These are phyloP conservation scores for Ecdyonurus torrentis DNA, from an alignment of 2,888 invertebrate genomes.

Conservation along the genomic window DNA sequence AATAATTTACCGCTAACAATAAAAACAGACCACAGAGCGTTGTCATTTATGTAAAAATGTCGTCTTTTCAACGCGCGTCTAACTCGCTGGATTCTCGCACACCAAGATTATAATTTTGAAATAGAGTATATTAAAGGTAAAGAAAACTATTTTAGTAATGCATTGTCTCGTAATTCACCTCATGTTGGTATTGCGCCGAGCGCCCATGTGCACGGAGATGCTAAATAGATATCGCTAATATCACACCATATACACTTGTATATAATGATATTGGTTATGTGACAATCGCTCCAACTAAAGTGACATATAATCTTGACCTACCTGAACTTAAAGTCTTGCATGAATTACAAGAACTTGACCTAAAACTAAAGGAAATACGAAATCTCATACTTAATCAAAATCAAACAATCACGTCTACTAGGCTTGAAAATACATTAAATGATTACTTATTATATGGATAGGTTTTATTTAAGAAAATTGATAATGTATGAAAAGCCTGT, in stretches of 20 bases:
- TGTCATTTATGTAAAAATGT: background rate
- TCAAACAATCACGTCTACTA: background rate
- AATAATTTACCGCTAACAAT: background rate
- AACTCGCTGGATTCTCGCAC: background rate
- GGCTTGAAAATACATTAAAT: background rate
- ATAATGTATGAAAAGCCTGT: background rate
- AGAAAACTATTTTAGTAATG: background rate
- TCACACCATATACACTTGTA: background rate
- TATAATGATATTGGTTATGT: background rate
- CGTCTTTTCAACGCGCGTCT: background rate
- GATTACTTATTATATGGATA: background rate
- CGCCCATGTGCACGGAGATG: too few relatives aligned
- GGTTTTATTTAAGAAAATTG: background rate
- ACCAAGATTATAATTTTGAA: background rate
- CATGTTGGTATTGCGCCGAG: background rate
- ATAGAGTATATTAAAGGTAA: background rate
- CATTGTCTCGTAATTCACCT: background rate
- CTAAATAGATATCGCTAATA: too few relatives aligned
- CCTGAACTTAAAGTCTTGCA: background rate
- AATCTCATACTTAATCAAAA: background rate
- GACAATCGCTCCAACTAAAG: background rate
- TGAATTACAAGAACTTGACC: background rate
- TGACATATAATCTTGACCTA: background rate
- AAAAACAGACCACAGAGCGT: background rate
- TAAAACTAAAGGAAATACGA: background rate